Base-by-base conservation (phyloP, 2,888 invertebrate species). In the Dryocosmus kuriphilus region DNA sequence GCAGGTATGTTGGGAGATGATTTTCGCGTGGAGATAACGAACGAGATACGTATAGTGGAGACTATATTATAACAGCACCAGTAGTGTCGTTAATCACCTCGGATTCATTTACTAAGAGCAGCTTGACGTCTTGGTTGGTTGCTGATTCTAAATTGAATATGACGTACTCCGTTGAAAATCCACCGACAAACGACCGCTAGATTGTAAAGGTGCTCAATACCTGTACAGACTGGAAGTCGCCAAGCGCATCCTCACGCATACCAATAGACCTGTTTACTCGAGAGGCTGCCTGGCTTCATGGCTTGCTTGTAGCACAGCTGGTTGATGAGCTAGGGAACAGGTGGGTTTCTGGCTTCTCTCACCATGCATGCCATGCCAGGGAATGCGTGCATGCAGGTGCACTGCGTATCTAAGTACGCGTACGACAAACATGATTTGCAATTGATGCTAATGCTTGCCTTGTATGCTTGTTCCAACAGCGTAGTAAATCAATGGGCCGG, bases 281-380 rank as follows among this genome's bases (percentile, higher is more conserved):
- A 75, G 75, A 79, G 67, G 79, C 71, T 78, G 79, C 63, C 79
- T 78, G 79, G 73, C 79, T 61, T 65, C 67, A 65, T 77, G 78
- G 63, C 57, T 73, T 74, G 73, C 77, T 41, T 41, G 41, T 41
- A 41, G 41, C 41, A 82, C 85, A 85, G 85, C 84, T 85, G 85
- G 84, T 83, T 84, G 84, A 85, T 81, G 83, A 84, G 83, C 79
- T 78, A 80, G 81, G 81, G 79, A 84, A 85, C 85, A 85, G 85
- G 85, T 85, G 85, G 83, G 81, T 84, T 85, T 84, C 84, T 83
- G 82, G 77, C 83, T 84, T 82, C 84, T 85, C 84, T 84, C 84
- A 80, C 84, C 84, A 84, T 81, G 79, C 83, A 81, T 81, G 77
- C 81, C 80, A 81, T 81, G 74, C 82, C 79, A 77, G 80, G 77